phyloP scores from a whole-genome alignment of 2,888 invertebrate species.

The Dendrolimus houi region DNA sequence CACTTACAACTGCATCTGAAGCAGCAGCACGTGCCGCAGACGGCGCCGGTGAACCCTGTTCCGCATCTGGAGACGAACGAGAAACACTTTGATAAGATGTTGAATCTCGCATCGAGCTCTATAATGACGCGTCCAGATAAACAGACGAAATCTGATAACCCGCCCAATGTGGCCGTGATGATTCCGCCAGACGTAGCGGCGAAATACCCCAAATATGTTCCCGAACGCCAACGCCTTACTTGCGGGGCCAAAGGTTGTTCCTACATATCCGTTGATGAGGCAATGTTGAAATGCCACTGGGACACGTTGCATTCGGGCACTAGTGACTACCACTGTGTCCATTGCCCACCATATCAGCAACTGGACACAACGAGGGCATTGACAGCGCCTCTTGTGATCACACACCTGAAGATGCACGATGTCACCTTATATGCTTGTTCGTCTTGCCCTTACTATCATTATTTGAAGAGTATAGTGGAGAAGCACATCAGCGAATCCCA shows the following conservation, averaged over 20 bases:
- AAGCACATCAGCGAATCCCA: slow-evolving; percentile 80
- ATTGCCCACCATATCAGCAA: slow-evolving; percentile 78
- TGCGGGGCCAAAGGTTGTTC: slow-evolving; percentile 84
- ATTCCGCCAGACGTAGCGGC: slow-evolving; percentile 31
- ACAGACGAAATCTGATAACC: slow-evolving; percentile 20
- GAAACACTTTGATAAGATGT: slow-evolving; percentile 90
- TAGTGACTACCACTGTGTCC: slow-evolving; percentile 79
- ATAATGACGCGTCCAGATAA: slow-evolving; percentile 27
- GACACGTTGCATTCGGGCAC: slow-evolving; percentile 81
- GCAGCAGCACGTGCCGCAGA: slow-evolving; percentile 78
- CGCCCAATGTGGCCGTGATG: slow-evolving; percentile 9
- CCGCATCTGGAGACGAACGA: slow-evolving; percentile 86
- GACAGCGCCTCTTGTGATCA: slow-evolving; percentile 78
- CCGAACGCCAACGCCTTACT: slow-evolving; percentile 77
- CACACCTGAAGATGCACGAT: slow-evolving; percentile 87
- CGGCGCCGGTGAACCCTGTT: slow-evolving; percentile 88
- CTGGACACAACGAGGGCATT: slow-evolving; percentile 61
- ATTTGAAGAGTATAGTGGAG: slow-evolving; percentile 78
- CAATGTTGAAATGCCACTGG: slow-evolving; percentile 83
- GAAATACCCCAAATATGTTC: slow-evolving; percentile 66
- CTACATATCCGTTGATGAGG: slow-evolving; percentile 83
- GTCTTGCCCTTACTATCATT: slow-evolving; percentile 80
- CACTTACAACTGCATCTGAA: slow-evolving; percentile 82
- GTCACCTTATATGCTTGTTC: slow-evolving; percentile 83
- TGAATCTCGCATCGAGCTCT: slow-evolving; percentile 87